Percentiles rank a stretch among this genome's conserved stretches.
Evolutionary conservation across 2,888 invertebrate genomes (phyloP).

Genomic region (Dynastes tityus): DNA sequence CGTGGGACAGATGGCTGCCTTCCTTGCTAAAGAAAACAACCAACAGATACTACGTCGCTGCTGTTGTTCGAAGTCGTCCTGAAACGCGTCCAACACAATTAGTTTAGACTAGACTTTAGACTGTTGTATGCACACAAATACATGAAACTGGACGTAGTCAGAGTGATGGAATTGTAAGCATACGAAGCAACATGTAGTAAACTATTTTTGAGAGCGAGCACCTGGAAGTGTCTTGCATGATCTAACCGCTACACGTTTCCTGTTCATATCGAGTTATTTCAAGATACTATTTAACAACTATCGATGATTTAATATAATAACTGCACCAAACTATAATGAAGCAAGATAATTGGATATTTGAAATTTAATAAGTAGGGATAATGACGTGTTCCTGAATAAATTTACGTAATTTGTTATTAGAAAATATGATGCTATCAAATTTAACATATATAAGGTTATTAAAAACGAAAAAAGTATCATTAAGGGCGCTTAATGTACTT

Average conservation of each 20-base stretch:
- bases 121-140: constrained; percentile 28
- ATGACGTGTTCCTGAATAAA: not conserved
- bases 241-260: constrained; percentile 28
- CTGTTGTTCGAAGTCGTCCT: constrained; percentile 31
- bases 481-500: not conserved
- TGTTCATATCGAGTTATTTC: constrained; percentile 36
- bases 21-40: constrained; percentile 41
- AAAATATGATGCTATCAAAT: not conserved
- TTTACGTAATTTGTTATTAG: constrained; percentile 2
- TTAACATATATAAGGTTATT: not conserved
- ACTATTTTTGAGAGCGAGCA: constrained; percentile 34
- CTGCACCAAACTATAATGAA: not conserved
- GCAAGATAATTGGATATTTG: not conserved
- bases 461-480: not conserved
- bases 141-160: constrained; percentile 15
- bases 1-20: constrained; percentile 52
- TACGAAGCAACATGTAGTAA: constrained; percentile 22
- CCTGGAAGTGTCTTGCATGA: constrained; percentile 39
- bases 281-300: constrained; percentile 14
- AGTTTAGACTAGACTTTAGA: constrained; percentile 37
- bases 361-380: not conserved
- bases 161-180: constrained; percentile 24
- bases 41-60: constrained; percentile 37
- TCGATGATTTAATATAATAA: constrained; percentile 9
- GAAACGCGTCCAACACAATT: constrained; percentile 40